phyloP scores from a whole-genome alignment of 2,797 vertebrate species.

The Sandelia bainsii region DNA sequence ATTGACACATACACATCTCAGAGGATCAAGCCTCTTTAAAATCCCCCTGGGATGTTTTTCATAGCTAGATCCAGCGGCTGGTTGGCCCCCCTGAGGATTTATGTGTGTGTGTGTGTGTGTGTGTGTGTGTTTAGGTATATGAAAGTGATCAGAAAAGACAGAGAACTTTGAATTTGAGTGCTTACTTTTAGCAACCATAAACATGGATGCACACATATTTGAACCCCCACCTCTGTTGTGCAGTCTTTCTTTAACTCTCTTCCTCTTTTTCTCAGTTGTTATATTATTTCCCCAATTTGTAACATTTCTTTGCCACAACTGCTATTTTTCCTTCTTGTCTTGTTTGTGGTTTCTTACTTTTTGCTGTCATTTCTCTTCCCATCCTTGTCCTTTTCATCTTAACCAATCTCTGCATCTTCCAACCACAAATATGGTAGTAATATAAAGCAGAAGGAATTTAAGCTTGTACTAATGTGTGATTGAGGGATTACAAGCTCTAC shows the following conservation, averaged over 20 bases:
- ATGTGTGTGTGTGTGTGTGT: constrained; percentile 2
- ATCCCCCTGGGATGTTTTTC: constrained; percentile 77
- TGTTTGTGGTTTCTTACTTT: constrained; percentile 5
- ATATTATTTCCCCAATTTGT: neutral
- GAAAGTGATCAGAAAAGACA: constrained; percentile 10
- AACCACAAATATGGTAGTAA: constrained; percentile 49
- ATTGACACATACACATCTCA: constrained; percentile 71
- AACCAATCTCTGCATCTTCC: constrained; percentile 13
- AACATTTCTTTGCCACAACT: neutral
- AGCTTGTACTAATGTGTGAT: constrained; percentile 61
- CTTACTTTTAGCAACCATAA: constrained; percentile 31
- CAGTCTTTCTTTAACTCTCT: neutral
- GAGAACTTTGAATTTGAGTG: constrained; percentile 26
- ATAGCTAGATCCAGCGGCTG: constrained; percentile 50
- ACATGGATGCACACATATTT: constrained; percentile 19
- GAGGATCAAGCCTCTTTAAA: constrained; percentile 70
- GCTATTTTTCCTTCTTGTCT: neutral
- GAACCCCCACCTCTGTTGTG: neutral
- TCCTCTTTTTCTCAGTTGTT: neutral
- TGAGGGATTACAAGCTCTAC: constrained; percentile 59
- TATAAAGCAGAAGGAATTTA: constrained; percentile 54
- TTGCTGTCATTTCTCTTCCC: constrained; percentile 2
- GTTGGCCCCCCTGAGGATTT: constrained; percentile 58
- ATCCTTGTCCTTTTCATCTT: neutral
- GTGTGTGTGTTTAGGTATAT: constrained; percentile 13